A percentile compares a stretch with the other conserved stretches of the same genome.
These are phyloP conservation scores for Verasper variegatus DNA, from an alignment of 2,113 vertebrate species.

Conservation along the genomic window DNA sequence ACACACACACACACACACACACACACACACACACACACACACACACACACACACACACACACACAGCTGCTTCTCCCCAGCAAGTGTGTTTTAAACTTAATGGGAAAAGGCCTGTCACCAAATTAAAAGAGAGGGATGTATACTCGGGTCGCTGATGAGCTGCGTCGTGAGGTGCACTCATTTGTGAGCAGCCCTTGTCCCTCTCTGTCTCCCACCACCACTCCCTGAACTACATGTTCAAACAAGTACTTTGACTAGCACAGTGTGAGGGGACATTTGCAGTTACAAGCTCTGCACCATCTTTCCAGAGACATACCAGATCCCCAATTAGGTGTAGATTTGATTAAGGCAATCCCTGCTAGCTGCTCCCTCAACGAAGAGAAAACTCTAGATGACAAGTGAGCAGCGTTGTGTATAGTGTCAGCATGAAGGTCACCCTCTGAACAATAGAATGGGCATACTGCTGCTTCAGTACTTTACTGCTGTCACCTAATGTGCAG, in stretches of 20 bases:
- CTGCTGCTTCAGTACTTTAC: neutral
- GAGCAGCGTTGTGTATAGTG: neutral
- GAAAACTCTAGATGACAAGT: slow-evolving; percentile 8
- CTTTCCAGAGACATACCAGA: slow-evolving; percentile 12
- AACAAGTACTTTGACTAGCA: slow-evolving; percentile 7
- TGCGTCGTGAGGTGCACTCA: slow-evolving; percentile 16
- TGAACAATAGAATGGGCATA: slow-evolving; percentile 9
- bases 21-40: neutral
- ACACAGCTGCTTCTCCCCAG: slow-evolving; percentile 3
- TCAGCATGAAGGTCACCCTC: slow-evolving; percentile 49
- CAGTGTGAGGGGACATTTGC: slow-evolving; percentile 34
- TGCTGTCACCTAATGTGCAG: slow-evolving; percentile 6
- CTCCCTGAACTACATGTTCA: slow-evolving; percentile 17
- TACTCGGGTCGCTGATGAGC: slow-evolving; percentile 28
- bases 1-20: neutral
- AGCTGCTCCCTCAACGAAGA: neutral
- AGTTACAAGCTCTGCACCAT: slow-evolving; percentile 3
- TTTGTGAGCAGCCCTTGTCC: slow-evolving; percentile 34
- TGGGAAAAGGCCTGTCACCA: slow-evolving; percentile 25
- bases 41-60: neutral
- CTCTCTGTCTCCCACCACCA: slow-evolving; percentile 19
- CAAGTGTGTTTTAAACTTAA: neutral
- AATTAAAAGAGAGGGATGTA: slow-evolving; percentile 47
- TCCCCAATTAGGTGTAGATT: slow-evolving; percentile 46
- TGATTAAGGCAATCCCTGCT: slow-evolving; percentile 40